Conservation (phyloP, 2,113 vertebrate species). For the Muscicapa adusta region DNA sequence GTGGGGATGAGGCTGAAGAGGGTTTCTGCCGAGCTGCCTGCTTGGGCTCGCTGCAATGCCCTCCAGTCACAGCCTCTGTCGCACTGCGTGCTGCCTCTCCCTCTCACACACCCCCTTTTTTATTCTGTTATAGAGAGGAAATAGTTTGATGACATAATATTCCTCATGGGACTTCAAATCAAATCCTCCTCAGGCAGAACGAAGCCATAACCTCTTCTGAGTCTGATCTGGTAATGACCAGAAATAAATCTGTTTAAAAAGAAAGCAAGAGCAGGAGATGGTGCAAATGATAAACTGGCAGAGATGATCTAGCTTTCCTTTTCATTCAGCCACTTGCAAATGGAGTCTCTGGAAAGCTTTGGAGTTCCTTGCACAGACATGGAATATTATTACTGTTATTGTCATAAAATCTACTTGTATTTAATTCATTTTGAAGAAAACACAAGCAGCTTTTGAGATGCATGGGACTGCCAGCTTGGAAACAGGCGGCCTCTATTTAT, state of each 20-base stretch:
- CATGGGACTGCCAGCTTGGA: neutral
- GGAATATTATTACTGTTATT: neutral
- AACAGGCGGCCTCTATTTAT: conserved; percentile 15
- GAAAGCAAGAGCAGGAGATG: neutral
- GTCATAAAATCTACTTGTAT: neutral
- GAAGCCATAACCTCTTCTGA: conserved; percentile 6
- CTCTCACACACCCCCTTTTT: neutral
- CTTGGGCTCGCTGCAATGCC: neutral
- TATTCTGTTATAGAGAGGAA: conserved; percentile 22
- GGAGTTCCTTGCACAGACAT: neutral
- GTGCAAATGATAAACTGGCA: neutral
- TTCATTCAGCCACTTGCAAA: neutral
- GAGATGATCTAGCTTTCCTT: conserved; percentile 15
- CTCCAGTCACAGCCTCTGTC: neutral
- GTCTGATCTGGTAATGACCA: neutral
- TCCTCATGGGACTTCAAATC: conserved; percentile 1
- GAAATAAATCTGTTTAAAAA: conserved; percentile 11
- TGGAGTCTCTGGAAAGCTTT: neutral
- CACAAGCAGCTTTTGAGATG: neutral
- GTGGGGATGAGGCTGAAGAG: neutral
- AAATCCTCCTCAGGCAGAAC: conserved; percentile 2
- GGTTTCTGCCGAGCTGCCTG: neutral
- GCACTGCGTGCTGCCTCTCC: neutral
- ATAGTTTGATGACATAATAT: conserved; percentile 1
- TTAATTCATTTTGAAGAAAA: conserved; percentile 21